phyloP scores from a whole-genome alignment of 2,113 vertebrate species.

The Cyanoramphus novaezelandiae region DNA sequence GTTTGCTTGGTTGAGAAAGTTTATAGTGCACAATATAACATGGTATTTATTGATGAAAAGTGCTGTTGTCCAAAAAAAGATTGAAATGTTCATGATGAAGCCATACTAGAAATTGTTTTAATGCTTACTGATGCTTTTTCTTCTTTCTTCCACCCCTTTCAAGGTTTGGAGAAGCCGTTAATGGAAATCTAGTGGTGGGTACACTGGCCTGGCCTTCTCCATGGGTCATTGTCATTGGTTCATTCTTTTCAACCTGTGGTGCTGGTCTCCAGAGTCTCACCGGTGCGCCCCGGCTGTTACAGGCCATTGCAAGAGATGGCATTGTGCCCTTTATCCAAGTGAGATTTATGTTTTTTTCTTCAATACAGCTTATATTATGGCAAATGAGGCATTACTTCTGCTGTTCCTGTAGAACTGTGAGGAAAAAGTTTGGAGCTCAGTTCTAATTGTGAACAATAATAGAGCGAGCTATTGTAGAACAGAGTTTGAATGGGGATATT shows the following conservation, averaged over 20 bases:
- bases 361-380: neutral
- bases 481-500: neutral
- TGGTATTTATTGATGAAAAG: neutral
- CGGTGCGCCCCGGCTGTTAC: conserved; percentile 90
- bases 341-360: neutral
- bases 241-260: conserved; percentile 95
- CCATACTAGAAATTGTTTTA: neutral
- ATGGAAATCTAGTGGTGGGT: conserved; percentile 92
- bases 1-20: neutral
- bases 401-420: neutral
- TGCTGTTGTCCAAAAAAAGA: neutral
- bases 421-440: neutral
- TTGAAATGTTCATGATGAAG: neutral
- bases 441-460: neutral
- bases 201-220: conserved; percentile 95
- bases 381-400: neutral
- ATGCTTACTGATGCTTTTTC: neutral
- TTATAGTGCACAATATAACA: rapidly evolving
- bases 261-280: conserved; percentile 95
- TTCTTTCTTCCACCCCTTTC: rapidly evolving
- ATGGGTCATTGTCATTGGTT: conserved; percentile 97
- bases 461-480: neutral
- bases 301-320: conserved; percentile 94
- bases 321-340: conserved; percentile 94
- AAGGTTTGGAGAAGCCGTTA: conserved; percentile 93